Evolutionary conservation across 2,797 vertebrate genomes (phyloP), one percentile per base, ranked within the genome.

Genomic region (Chloroceryle amazona): DNA sequence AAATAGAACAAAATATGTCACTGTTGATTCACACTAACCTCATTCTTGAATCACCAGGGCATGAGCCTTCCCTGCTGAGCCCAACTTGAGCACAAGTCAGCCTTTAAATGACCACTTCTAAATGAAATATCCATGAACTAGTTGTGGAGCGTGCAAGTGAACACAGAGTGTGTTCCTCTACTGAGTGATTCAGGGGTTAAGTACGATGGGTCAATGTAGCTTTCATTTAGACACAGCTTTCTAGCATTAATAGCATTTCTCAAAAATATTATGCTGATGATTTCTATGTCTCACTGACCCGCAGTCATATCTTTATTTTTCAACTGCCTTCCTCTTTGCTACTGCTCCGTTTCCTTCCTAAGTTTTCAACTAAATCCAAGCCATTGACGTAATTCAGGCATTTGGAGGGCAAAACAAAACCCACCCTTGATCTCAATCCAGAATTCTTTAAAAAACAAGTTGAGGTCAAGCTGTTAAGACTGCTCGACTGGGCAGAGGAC

Each of bases 361-460:
- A 90, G 46, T 82, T 89, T 92, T 78, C 68, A 65, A 28, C 25
- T 74, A 58, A 95, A 78, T 85, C 41, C 61, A 62, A 93, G 73
- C 28, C 57, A 74, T 74, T 97, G 92, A 96, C 29, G 65, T 83
- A 93, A 85, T 57, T 74, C 81, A 96, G 65, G 60, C 74, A 57
- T 80, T 93, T 6, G 8, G 29, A 96, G 54, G 42, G 66, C 68
- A 89, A 92, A 96, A 93, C 49, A 96, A 93, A 82, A 83, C 49
- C 84, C 84, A 94, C 79, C 92, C 86, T 94, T 94, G 96, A 74
- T 83, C 72, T 60, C 46, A 26, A 63, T 85, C 91, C 84, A 94
- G 65, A 85, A 89, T 7, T 9, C 46, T 74, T 87, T 80, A 81
- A 83, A n/a, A 93, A 39, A 4, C 22, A 28, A 33, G 9, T 44